Conservation (phyloP, 2,113 vertebrate species). For the Rutilus rutilus region DNA sequence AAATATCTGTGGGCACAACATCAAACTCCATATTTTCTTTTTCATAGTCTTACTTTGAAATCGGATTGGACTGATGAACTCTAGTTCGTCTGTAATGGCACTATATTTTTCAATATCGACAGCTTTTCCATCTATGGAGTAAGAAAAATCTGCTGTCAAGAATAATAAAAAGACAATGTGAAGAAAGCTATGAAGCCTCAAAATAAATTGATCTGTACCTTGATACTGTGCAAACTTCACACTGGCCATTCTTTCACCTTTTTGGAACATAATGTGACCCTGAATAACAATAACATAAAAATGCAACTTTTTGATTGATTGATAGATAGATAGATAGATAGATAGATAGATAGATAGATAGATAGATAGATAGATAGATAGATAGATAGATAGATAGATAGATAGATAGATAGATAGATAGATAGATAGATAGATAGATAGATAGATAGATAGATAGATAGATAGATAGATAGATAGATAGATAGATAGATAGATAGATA, state of each 20-base stretch:
- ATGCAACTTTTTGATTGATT: too few relatives aligned
- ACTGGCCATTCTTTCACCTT: slow-evolving; percentile 60
- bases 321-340: too few relatives aligned
- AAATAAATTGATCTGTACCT: slow-evolving; percentile 57
- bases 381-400: too few relatives aligned
- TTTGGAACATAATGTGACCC: slow-evolving; percentile 66
- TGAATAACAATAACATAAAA: slow-evolving; percentile 30
- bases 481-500: not conserved
- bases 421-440: too few relatives aligned
- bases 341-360: too few relatives aligned
- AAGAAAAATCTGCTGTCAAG: slow-evolving; percentile 55
- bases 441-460: too few relatives aligned
- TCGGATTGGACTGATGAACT: slow-evolving; percentile 82
- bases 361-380: too few relatives aligned
- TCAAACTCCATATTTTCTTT: too few relatives aligned
- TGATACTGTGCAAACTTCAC: slow-evolving; percentile 67
- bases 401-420: too few relatives aligned
- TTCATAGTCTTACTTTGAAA: slow-evolving; percentile 83
- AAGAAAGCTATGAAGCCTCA: not conserved
- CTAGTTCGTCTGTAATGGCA: slow-evolving; percentile 79
- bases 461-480: too few relatives aligned
- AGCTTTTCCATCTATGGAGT: slow-evolving; percentile 79
- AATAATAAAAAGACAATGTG: not conserved
- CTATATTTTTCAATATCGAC: slow-evolving; percentile 88
- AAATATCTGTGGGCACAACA: too few relatives aligned